Base-by-base conservation (phyloP, 2,113 vertebrate genomes). In the Colius striatus region DNA sequence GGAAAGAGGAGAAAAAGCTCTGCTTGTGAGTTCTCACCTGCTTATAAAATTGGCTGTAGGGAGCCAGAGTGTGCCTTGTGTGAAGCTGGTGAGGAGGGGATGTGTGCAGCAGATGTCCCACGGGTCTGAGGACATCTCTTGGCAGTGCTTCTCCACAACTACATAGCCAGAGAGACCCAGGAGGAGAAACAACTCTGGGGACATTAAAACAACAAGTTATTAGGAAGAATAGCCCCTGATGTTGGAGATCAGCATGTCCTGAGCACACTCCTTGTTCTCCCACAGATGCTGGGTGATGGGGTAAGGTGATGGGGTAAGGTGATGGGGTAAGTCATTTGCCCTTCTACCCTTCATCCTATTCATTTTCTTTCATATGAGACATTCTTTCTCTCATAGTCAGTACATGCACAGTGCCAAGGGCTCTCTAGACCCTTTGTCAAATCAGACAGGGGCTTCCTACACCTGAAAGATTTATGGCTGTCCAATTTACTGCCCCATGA, bases 401-500 rank as follows among this genome's bases (percentile, higher is more conserved):
- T 48, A 48, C 20, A 12, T 3, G 6, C 62, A 43, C 50, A 25
- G 67, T 27, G 48, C 62, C 58, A 51, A 34, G 48, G 78, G 2
- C 1, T 32, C 50, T 61, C 83, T 16, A 19, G 30, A 34, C 58
- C 6, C 55, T 23, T 1, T 2, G 0, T 0, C 10, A 65, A 51
- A n/a, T 26, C 73, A 86, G 13, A 27, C 30, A 41, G 54, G 54
- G 21, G 15, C 27, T 57, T 38, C 25, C 26, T 38, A 26, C 13
- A 3, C 76, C 84, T 30, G n/a, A 16, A 16, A 22, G 72, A 11
- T 15, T 9, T 12, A 30, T 15, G 47, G n/a, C 54, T 21, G 23
- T 22, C 51, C 20, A 12, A 32, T 43, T 5, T 9, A n/a, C n/a
- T n/a, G n/a, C n/a, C n/a, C n/a, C n/a, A n/a, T n/a, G n/a, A n/a